Base-by-base conservation (phyloP, 2,888 invertebrate species). In the Apoda limacodes region DNA sequence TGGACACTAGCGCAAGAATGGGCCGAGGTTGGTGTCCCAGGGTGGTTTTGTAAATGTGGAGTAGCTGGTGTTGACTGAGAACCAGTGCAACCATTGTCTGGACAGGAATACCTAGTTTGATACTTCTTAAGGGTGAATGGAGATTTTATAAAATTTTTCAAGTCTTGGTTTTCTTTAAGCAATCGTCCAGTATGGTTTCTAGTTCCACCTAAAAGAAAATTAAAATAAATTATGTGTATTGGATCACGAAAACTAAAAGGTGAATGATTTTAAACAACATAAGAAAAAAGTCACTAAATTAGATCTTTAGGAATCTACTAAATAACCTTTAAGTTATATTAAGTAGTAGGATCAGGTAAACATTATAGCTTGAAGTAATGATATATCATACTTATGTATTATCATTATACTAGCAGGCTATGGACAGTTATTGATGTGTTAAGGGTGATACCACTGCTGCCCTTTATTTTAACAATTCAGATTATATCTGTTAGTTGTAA, bases 61-160 rank as follows among this genome's bases (percentile, higher is more conserved):
- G 80, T 78, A 3, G 48, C 75, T 0, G 76, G 78, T 0, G 68
- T 80, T 1, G 78, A 78, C 4, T 58, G 25, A 0, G 72, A 75
- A 3, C 69, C 65, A 1, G 59, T 48, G 36, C 60, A 65, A 59
- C 54, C 68, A 37, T 52, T 28, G 3, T 70, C 71, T 0, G 63
- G 52, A 20, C 60, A 59, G 1, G 65, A 60, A 33, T 68, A 65
- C 15, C 67, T 51, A 2, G 68, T 69, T 37, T 74, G 75, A 44
- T 72, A 80, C 44, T 78, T 78, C 20, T 67, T 72, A n/a, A 82
- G 49, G 9, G 76, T 76, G 32, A 78, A 75, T 0, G 81, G 80
- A 2, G 81, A 80, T 36, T 76, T 78, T 14, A 81, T 72, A 30
- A 81, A 80, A 40, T 70, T 74, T 45, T 78, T 78, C 37, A 76